Percentiles rank a stretch among this genome's conserved stretches.
phyloP scores from a whole-genome alignment of 2,888 invertebrate genomes.

The Cephus pulcher region DNA sequence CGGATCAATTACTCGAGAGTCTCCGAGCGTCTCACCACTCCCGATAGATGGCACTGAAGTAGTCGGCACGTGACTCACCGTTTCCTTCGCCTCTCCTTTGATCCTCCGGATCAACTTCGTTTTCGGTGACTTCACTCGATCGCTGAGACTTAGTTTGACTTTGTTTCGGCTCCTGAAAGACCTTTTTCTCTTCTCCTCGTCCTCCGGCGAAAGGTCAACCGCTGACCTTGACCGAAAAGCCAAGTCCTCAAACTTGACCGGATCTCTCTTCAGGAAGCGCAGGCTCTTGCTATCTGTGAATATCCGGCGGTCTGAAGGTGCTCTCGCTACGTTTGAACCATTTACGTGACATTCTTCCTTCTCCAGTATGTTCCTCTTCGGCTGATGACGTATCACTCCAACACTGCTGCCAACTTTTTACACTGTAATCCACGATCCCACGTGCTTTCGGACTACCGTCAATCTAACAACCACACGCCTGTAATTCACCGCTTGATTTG shows the following conservation, averaged over 20 bases:
- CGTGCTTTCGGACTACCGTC: neutral
- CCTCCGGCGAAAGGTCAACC: neutral
- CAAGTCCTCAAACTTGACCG: neutral
- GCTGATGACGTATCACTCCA: neutral
- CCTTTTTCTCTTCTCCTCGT: constrained; percentile 6
- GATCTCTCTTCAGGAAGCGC: neutral
- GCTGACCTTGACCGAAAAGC: constrained; percentile 5
- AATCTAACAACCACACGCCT: neutral
- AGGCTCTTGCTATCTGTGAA: constrained; percentile 46
- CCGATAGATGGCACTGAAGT: neutral
- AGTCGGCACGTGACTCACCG: neutral
- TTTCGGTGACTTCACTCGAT: constrained; percentile 23
- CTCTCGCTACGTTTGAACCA: constrained; percentile 43
- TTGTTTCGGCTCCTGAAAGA: constrained; percentile 12
- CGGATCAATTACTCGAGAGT: neutral
- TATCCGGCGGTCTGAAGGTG: constrained; percentile 53
- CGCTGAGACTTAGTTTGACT: constrained; percentile 34
- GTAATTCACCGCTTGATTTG: neutral
- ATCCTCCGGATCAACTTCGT: neutral
- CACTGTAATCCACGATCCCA: neutral
- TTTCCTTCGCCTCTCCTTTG: neutral
- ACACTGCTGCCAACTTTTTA: neutral
- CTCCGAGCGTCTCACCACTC: neutral
- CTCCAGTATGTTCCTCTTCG: constrained; percentile 44
- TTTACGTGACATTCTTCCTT: constrained; percentile 52